Percentiles rank a stretch among this genome's conserved stretches.
These are phyloP conservation scores for Triplophysa tibetana DNA, from an alignment of 2,113 vertebrate species.

Conservation along the genomic window DNA sequence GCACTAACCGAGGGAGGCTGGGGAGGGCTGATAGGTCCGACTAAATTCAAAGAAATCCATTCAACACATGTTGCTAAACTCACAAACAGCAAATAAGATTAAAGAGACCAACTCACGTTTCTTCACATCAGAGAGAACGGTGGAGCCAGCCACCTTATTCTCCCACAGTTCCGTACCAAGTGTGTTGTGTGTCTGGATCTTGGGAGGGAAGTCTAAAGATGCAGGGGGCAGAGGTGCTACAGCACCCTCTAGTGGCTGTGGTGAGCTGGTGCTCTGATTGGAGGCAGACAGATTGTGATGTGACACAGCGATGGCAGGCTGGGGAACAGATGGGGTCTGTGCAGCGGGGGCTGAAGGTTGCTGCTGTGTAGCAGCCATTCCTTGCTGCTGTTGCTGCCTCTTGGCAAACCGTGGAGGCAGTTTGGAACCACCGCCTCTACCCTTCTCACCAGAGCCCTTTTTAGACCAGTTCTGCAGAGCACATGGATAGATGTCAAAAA, in stretches of 20 bases:
- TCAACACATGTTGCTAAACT: conserved; percentile 35
- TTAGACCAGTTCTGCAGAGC: conserved; percentile 89
- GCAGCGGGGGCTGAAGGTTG: conserved; percentile 57
- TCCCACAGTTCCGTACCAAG: conserved; percentile 92
- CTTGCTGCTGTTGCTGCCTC: conserved; percentile 82
- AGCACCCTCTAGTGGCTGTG: conserved; percentile 67
- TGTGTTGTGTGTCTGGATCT: conserved; percentile 76
- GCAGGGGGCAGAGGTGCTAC: conserved; percentile 66
- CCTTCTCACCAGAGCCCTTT: conserved; percentile 89
- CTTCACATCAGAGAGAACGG: conserved; percentile 87
- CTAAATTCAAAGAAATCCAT: conserved; percentile 63
- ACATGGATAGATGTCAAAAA: background rate
- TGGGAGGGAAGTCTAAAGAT: conserved; percentile 77
- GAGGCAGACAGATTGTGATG: conserved; percentile 65
- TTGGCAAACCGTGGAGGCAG: conserved; percentile 97
- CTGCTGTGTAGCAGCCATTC: conserved; percentile 66
- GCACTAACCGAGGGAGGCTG: conserved; percentile 97
- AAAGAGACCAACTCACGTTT: conserved; percentile 79
- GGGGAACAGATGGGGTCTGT: conserved; percentile 48
- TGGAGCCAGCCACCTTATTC: conserved; percentile 83
- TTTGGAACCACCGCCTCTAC: conserved; percentile 86
- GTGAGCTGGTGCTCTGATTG: conserved; percentile 59
- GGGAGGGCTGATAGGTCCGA: conserved; percentile 94
- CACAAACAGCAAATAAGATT: background rate
- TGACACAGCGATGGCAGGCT: conserved; percentile 58